Percentiles rank a stretch among this genome's conserved stretches.
Evolutionary conservation across 2,888 invertebrate species (phyloP).

Genomic region (Heliconius ethilla): DNA sequence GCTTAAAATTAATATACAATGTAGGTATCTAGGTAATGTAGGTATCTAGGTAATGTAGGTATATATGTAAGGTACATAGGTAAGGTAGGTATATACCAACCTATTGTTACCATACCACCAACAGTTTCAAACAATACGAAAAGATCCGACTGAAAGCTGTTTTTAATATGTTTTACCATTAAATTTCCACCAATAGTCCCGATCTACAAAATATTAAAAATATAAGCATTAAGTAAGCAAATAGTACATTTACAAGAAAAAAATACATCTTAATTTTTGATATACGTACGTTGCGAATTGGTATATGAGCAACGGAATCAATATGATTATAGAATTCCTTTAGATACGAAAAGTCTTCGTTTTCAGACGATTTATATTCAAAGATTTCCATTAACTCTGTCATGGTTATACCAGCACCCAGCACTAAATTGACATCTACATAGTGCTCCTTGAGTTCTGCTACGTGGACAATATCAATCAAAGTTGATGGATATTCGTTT

Average conservation of each 20-base stretch:
- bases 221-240: too few species aligned
- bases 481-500: slow-evolving; percentile 59
- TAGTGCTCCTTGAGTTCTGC: slow-evolving; percentile 61
- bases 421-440: slow-evolving; percentile 65
- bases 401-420: slow-evolving; percentile 70
- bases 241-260: too few species aligned
- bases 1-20: neutral
- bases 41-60: too few species aligned
- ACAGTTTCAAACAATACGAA: slow-evolving; percentile 84
- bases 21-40: too few species aligned
- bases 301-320: slow-evolving; percentile 86
- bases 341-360: slow-evolving; percentile 83
- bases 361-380: slow-evolving; percentile 58
- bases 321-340: slow-evolving; percentile 84
- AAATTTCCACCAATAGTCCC: slow-evolving; percentile 89
- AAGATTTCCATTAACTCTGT: slow-evolving; percentile 76
- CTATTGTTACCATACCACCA: slow-evolving; percentile 68
- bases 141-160: slow-evolving; percentile 88
- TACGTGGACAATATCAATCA: slow-evolving; percentile 70
- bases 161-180: slow-evolving; percentile 83
- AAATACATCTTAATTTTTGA: neutral
- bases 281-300: slow-evolving; percentile 85
- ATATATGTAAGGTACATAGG: too few species aligned
- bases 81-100: too few species aligned
- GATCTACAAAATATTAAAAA: slow-evolving; percentile 66